phyloP scores from a whole-genome alignment of 2,888 invertebrate species.

The Malacosoma neustria region DNA sequence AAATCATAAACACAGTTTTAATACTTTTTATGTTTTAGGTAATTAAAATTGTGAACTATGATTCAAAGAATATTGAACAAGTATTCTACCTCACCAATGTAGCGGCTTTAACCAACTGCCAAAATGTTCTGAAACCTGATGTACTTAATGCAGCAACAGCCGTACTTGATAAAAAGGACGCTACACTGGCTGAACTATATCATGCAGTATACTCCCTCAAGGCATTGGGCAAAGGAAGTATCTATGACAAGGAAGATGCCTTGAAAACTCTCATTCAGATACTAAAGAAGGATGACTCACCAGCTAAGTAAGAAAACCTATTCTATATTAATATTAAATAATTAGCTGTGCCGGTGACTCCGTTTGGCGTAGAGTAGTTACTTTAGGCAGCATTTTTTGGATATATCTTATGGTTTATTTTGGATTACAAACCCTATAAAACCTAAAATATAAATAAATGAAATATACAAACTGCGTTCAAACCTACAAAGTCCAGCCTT shows the following conservation, averaged over 20 bases:
- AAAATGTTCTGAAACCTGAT: conserved; percentile 63
- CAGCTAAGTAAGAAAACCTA: conserved; percentile 74
- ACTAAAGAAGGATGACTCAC: conserved; percentile 89
- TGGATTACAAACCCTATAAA: no score
- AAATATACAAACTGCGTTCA: no score
- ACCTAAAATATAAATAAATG: no score
- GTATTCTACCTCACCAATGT: conserved; percentile 80
- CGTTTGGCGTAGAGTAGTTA: no score
- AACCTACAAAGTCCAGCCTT: no score
- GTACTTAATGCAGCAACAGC: conserved; percentile 65
- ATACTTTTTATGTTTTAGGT: no score
- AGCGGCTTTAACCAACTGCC: conserved; percentile 74
- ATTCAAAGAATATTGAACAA: conserved; percentile 63
- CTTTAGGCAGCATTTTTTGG: no score
- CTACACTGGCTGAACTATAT: conserved; percentile 81
- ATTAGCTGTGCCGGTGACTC: not conserved
- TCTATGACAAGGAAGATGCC: conserved; percentile 79
- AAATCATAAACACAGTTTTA: no score
- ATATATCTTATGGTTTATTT: no score
- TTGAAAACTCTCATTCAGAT: conserved; percentile 82
- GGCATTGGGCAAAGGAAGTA: conserved; percentile 77
- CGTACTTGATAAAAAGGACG: conserved; percentile 78
- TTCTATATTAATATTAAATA: conserved; percentile 4
- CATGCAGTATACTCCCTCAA: conserved; percentile 82
- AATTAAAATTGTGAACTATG: conserved; percentile 46